A percentile compares a stretch with the other conserved stretches of the same genome.
Conservation (phyloP, 2,797 vertebrate genomes). For the Alcedo quadribrachys region DNA sequence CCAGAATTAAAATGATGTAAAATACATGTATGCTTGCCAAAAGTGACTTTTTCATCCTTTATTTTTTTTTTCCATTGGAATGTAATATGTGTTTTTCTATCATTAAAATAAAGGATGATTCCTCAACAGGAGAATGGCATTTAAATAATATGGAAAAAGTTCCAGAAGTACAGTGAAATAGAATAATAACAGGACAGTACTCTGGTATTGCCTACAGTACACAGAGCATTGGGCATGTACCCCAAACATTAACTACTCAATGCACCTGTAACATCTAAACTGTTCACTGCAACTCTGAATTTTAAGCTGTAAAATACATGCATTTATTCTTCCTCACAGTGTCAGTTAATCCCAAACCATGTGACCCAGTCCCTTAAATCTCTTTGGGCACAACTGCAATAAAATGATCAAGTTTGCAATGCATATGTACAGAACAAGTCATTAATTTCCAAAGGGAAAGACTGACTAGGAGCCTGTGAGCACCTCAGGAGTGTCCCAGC, state of each 20-base stretch:
- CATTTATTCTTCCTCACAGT: neutral
- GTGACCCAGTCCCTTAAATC: neutral
- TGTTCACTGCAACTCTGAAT: neutral
- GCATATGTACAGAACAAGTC: neutral
- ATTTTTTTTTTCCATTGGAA: accelerated
- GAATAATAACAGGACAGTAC: neutral
- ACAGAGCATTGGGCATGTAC: neutral
- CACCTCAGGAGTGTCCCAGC: neutral
- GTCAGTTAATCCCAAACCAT: neutral
- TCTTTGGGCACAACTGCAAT: neutral
- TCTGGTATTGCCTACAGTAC: neutral
- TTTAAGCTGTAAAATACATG: neutral
- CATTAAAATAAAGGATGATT: neutral
- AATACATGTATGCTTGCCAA: neutral
- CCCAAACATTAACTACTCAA: neutral
- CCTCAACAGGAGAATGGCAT: neutral
- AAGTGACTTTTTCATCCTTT: neutral
- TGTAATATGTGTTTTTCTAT: neutral
- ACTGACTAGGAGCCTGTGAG: neutral
- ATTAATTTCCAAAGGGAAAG: neutral
- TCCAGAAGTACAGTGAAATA: neutral
- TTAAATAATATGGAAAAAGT: neutral
- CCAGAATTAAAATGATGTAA: neutral
- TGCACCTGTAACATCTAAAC: neutral
- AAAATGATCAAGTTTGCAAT: neutral